Evolutionary conservation across 1,140 invertebrate species (phyloP).

Genomic region (Augochlora pura): DNA sequence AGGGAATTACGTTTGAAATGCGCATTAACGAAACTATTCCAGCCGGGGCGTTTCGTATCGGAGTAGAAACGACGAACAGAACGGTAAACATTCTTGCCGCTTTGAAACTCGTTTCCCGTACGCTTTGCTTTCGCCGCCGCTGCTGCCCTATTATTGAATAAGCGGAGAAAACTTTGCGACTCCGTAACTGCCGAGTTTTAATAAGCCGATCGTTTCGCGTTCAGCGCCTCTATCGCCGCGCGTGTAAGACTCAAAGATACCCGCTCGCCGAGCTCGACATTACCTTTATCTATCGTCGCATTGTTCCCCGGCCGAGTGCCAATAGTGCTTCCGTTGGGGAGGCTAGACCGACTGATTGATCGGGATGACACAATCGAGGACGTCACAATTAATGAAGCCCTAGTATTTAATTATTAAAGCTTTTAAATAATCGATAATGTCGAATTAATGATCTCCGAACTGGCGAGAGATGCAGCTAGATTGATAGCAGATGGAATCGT

Average conservation of each 20-base stretch:
- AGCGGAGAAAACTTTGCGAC: conserved; percentile 45
- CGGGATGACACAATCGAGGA: too few relatives aligned
- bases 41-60: neutral
- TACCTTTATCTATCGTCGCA: too few relatives aligned
- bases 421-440: too few relatives aligned
- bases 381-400: too few relatives aligned
- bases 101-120: conserved; percentile 19
- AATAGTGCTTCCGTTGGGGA: too few relatives aligned
- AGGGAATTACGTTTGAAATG: conserved; percentile 11
- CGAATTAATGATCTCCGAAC: too few relatives aligned
- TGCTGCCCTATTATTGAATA: conserved; percentile 7
- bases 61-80: neutral
- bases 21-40: conserved; percentile 13
- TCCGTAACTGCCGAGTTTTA: conserved; percentile 55
- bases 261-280: neutral
- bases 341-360: too few relatives aligned
- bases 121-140: neutral
- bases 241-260: conserved; percentile 34
- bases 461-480: too few relatives aligned
- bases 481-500: too few relatives aligned
- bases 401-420: too few relatives aligned
- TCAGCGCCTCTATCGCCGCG: conserved; percentile 5
- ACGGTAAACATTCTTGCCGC: conserved; percentile 17
- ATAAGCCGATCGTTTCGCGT: conserved; percentile 36
- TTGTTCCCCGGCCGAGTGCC: too few relatives aligned